Base-by-base conservation (phyloP, 2,888 invertebrate species). In the Euzophera pinguis region DNA sequence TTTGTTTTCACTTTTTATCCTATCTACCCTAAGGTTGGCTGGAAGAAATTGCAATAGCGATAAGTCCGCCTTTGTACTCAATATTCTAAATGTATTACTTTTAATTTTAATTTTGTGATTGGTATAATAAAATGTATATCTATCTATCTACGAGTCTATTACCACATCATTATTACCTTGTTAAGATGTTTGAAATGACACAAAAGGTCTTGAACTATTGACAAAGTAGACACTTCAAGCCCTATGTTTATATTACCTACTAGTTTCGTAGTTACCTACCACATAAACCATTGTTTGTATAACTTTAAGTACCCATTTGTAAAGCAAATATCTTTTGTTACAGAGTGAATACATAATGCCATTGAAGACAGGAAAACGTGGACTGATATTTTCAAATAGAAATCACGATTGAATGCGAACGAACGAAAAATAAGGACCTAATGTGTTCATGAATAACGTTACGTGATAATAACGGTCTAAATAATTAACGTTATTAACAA, bases 331-430 rank as follows among this genome's bases (percentile, higher is more conserved):
- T 56, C 41, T 6, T 54, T 81, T 78, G 73, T 81, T 81, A 2
- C 82, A 83, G 81, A 65, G 56, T 68, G 69, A 59, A 65, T 58
- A 16, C 29, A 66, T 54, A 51, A 74, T 69, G 70, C 32, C 60
- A 67, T 60, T 59, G 59, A 58, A 56, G 52, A 53, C 53, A 43
- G 38, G 13, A 50, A 48, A 22, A 22, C 54, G n/a, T 12, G 22
- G 50, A 47, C 52, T 59, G 55, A 56, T 58, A 53, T 60, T 56
- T 58, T 54, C 8, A 32, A 32, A 32, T 12, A 13, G 62, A 75
- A 76, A 78, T 66, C 63, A 68, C 73, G 76, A 77, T 52, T 53
- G 59, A 70, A 73, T 67, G 72, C 81, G 75, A 82, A 76, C 82
- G 81, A 81, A 75, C 79, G 81, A 82, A 67, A 51, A 60, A 43